A percentile compares a stretch with the other conserved stretches of the same genome.
Conservation (phyloP, 1,140 invertebrate genomes). For the Heliconius himera region DNA sequence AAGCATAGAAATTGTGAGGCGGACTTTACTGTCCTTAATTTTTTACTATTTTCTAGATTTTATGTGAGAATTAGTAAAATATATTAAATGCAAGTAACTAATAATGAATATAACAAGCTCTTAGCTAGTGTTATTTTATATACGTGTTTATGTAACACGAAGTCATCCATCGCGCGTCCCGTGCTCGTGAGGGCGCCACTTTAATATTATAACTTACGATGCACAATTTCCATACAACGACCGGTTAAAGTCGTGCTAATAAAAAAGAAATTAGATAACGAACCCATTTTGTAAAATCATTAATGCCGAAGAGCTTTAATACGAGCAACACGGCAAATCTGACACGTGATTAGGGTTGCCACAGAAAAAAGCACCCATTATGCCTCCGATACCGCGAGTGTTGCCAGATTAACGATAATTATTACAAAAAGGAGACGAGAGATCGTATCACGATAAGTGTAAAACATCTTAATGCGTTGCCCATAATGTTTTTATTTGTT, state of each 20-base stretch:
- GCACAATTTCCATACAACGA: slow-evolving; percentile 20
- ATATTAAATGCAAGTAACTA: no score
- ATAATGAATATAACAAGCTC: no score
- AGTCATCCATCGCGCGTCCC: no score
- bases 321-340: slow-evolving; percentile 71
- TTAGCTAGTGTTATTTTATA: no score
- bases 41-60: no score
- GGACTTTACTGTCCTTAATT: no score
- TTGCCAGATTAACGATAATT: slow-evolving; percentile 80
- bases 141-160: no score
- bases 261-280: slow-evolving; percentile 35
- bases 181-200: background rate
- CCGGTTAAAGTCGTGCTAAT: slow-evolving; percentile 24
- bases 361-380: slow-evolving; percentile 61
- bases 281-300: slow-evolving; percentile 36
- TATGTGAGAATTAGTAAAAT: no score
- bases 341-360: slow-evolving; percentile 75
- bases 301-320: slow-evolving; percentile 62
- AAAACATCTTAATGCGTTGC: slow-evolving; percentile 77
- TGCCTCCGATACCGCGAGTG: slow-evolving; percentile 67
- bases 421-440: slow-evolving; percentile 71
- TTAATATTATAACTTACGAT: slow-evolving; percentile 7
- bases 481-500: slow-evolving; percentile 75
- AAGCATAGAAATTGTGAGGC: no score
- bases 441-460: slow-evolving; percentile 76